Percentiles rank a stretch among this genome's conserved stretches.
Evolutionary conservation across 1,140 invertebrate genomes (phyloP).

Genomic region (Formica selysi): DNA sequence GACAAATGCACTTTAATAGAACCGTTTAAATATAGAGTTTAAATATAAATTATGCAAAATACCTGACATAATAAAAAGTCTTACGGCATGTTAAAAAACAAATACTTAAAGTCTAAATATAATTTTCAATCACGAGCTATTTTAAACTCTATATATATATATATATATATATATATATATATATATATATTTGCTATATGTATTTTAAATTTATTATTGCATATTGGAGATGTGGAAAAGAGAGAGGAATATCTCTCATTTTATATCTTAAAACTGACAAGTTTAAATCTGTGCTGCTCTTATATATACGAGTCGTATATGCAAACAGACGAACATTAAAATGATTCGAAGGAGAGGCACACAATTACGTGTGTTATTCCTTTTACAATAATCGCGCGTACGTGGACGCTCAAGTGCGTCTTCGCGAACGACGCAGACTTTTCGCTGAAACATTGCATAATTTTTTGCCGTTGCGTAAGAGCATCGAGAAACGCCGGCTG

Average conservation of each 20-base stretch:
- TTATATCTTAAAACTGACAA: background rate
- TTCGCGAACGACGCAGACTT: constrained; percentile 65
- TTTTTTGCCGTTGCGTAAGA: constrained; percentile 63
- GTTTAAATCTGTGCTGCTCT: background rate
- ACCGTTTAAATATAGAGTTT: no score
- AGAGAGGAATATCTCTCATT: background rate
- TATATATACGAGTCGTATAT: background rate
- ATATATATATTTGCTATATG: background rate
- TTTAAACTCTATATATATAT: no score
- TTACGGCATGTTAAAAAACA: no score
- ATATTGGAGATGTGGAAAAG: background rate
- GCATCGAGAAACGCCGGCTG: constrained; percentile 21
- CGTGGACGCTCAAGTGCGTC: constrained; percentile 44
- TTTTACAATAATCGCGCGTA: constrained; percentile 17
- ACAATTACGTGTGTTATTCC: background rate
- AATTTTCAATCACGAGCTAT: no score
- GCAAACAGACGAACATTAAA: constrained; percentile 17
- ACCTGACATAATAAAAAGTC: no score
- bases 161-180: no score
- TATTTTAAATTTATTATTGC: background rate
- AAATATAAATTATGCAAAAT: no score
- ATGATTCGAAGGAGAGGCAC: background rate
- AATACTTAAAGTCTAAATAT: no score
- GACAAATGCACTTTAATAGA: no score
- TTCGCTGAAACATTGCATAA: constrained; percentile 69